A percentile compares a stretch with the other conserved stretches of the same genome.
Evolutionary conservation across 2,888 invertebrate species (phyloP).

Genomic region (Candidula unifasciata): DNA sequence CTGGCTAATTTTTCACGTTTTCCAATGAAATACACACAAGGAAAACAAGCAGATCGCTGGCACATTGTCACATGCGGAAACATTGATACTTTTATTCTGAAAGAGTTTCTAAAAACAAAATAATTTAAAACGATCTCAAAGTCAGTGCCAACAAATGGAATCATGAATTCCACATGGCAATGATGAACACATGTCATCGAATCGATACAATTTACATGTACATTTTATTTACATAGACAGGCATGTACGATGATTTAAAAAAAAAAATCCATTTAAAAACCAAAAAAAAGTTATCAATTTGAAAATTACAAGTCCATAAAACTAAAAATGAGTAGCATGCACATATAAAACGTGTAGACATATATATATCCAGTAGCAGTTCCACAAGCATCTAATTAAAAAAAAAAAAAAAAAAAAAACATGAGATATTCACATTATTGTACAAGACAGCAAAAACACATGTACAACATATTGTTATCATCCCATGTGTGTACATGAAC

Average conservation of each 20-base stretch:
- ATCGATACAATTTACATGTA: constrained; percentile 5
- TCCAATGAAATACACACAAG: background rate
- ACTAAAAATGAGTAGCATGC: background rate
- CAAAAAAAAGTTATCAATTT: background rate
- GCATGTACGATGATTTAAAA: background rate
- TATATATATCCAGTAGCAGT: background rate
- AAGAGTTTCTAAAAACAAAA: constrained; percentile 39
- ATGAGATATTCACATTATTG: background rate
- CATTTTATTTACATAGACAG: background rate
- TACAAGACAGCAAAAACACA: background rate
- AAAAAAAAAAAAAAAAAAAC: too few species aligned
- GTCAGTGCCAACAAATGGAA: background rate
- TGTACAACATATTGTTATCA: background rate
- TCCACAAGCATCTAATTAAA: background rate
- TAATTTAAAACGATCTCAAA: constrained; percentile 22
- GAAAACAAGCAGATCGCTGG: background rate
- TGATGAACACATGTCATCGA: constrained; percentile 1
- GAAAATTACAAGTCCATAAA: background rate
- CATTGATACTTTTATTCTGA: constrained; percentile 44
- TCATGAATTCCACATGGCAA: background rate
- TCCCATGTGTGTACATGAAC: constrained; percentile 1
- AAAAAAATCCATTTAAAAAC: background rate
- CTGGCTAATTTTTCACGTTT: too few species aligned
- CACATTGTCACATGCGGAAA: constrained; percentile 28
- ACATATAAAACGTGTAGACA: background rate